Evolutionary conservation across 2,113 vertebrate genomes (phyloP), one percentile per base, ranked within the genome.

Genomic region (Notarius quadriscutis): DNA sequence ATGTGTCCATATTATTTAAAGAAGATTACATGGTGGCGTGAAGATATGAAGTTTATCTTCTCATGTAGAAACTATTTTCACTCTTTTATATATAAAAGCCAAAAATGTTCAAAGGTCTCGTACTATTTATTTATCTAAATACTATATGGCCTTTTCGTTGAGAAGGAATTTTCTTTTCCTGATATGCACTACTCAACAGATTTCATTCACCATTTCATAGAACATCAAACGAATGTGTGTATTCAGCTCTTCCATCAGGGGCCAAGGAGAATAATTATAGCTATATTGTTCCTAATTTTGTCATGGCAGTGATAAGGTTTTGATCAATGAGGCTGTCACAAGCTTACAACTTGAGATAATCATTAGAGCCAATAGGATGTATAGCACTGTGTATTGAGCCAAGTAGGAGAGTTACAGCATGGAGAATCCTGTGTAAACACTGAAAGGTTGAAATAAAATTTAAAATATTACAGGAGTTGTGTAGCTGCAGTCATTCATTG

Each of bases 321-420:
- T 90, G 86, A 90, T 87, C 55, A 80, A 90, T 90, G 86, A 78
- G 83, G 69, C 74, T 80, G 88, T 89, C 86, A 22, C 62, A 79
- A 62, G 55, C 25, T 85, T 87, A 89, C 72, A 86, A 80, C 72
- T 12, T 78, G 79, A 57, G 79, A 71, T 81, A 69, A 88, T 86
- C 55, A 8, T 79, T 84, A 83, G 53, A 85, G 82, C 72, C 53
- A 67, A 78, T 83, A 82, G 67, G 60, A 75, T 7, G 50, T 5
- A 34, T 11, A 67, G 57, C 72, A 22, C 60, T 65, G 57, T 41
- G 75, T 74, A 69, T 18, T 22, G 65, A 58, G 27, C 12, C 65
- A 41, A 20, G 57, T 58, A 17, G 27, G n/a, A 58, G 20, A 17
- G 48, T 80, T 17, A 0, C 62, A 71, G 25, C 17, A 34, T 34